These are phyloP conservation scores for Holothuria glaberrima DNA, from an alignment of 35 echinoderm and acorn worm species.

Conservation along the genomic window DNA sequence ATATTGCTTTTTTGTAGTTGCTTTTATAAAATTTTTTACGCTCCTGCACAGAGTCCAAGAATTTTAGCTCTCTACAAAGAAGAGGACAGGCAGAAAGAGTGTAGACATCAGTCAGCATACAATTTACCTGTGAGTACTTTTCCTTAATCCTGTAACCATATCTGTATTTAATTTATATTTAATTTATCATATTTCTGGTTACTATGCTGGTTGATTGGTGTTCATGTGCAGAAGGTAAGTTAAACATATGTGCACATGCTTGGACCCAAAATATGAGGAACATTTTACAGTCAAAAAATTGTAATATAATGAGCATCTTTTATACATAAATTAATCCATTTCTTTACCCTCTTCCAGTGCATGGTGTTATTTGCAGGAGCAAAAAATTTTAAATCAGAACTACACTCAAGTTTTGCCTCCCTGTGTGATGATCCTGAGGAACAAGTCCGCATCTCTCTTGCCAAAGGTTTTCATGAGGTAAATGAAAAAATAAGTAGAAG, in stretches of 20 bases:
- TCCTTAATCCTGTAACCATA: too few relatives aligned
- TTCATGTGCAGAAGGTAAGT: too few relatives aligned
- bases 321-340: not conserved
- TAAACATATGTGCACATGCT: too few relatives aligned
- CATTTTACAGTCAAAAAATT: too few relatives aligned
- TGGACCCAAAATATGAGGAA: too few relatives aligned
- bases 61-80: slow-evolving; percentile 87
- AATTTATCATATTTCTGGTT: not conserved
- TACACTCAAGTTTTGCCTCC: slow-evolving; percentile 89
- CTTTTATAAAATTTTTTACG: too few relatives aligned
- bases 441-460: slow-evolving; percentile 72
- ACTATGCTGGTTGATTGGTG: not conserved
- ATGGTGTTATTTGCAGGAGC: slow-evolving; percentile 94
- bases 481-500: not conserved
- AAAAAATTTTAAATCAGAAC: slow-evolving; percentile 87
- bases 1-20: too few relatives aligned
- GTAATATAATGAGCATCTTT: too few relatives aligned
- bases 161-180: too few relatives aligned
- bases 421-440: slow-evolving; percentile 86
- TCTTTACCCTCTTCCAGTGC: slow-evolving; percentile 68
- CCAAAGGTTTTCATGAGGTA: slow-evolving; percentile 97
- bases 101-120: slow-evolving; percentile 82
- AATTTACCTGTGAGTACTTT: slow-evolving; percentile 91
- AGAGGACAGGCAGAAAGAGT: slow-evolving; percentile 88
- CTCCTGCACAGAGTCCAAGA: slow-evolving; percentile 70